Conservation (phyloP, 2,797 vertebrate species). For the Anguilla marmorata region DNA sequence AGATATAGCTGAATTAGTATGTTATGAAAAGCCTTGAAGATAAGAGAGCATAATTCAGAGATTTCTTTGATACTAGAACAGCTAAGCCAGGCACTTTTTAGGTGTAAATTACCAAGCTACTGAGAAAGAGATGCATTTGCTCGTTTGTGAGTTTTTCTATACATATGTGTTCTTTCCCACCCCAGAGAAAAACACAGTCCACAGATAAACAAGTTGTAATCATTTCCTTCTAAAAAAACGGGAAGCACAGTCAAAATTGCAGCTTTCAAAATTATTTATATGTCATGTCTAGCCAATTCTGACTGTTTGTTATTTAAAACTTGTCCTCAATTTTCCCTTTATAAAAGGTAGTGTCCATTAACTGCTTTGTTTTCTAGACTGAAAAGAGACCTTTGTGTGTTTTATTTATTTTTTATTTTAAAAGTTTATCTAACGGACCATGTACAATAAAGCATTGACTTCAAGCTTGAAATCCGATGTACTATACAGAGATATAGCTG, state of each 20-base stretch:
- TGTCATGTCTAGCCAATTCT: background rate
- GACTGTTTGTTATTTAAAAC: background rate
- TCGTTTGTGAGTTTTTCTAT: background rate
- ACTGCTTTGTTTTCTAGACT: background rate
- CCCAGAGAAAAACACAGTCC: background rate
- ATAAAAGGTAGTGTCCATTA: background rate
- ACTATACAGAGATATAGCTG: no score
- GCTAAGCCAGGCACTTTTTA: background rate
- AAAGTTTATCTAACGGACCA: no score
- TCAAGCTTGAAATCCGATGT: no score
- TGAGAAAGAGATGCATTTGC: background rate
- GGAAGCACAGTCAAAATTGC: background rate
- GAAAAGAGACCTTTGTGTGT: no score
- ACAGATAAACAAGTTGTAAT: background rate
- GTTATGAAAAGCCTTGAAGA: conserved; percentile 4
- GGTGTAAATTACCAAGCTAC: background rate
- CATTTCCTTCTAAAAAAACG: background rate
- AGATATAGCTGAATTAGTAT: background rate
- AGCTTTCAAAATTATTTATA: background rate
- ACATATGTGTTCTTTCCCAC: background rate
- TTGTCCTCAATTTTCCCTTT: background rate
- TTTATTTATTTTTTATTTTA: no score
- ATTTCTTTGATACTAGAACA: background rate
- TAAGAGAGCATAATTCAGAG: background rate
- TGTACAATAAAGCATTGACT: no score